Percentiles rank a stretch among this genome's conserved stretches.
Conservation (phyloP, 2,797 vertebrate genomes). For the Sebastes matsubarae region DNA sequence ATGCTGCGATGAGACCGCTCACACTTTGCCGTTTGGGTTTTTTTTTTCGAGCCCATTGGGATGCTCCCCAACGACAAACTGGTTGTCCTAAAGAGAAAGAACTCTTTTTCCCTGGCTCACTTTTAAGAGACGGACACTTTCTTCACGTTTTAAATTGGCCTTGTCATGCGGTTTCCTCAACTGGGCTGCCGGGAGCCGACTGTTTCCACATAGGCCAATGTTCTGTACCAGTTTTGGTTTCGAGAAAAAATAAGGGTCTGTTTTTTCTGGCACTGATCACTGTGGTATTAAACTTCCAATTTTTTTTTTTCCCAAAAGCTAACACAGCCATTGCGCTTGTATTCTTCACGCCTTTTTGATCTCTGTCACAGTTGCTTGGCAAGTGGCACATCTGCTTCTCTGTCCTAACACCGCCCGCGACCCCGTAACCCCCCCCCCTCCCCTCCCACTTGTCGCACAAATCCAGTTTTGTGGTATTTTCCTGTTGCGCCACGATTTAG, state of each 20-base stretch:
- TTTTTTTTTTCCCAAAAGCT: constrained; percentile 62
- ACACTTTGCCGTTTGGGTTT: constrained; percentile 42
- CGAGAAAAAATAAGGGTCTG: constrained; percentile 68
- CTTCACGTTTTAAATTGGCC: constrained; percentile 79
- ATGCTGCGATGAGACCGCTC: constrained; percentile 48
- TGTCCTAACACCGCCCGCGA: constrained; percentile 28
- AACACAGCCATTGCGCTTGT: constrained; percentile 61
- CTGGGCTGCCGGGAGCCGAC: constrained; percentile 73
- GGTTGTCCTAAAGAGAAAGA: constrained; percentile 51
- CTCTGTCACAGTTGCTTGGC: constrained; percentile 74
- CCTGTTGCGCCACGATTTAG: constrained; percentile 67
- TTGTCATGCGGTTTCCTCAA: constrained; percentile 80
- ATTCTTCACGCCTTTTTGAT: constrained; percentile 78
- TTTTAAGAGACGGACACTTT: constrained; percentile 77
- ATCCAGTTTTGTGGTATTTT: constrained; percentile 63
- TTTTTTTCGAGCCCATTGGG: constrained; percentile 60
- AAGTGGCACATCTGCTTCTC: constrained; percentile 70
- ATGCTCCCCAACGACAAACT: constrained; percentile 68
- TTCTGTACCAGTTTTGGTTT: constrained; percentile 67
- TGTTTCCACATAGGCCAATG: constrained; percentile 67
- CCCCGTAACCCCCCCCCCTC: constrained; percentile 5
- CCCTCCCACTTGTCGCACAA: constrained; percentile 51
- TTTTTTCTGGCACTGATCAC: constrained; percentile 72
- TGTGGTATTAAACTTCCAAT: constrained; percentile 61
- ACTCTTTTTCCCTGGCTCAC: constrained; percentile 58